A percentile compares a stretch with the other conserved stretches of the same genome.
Conservation (phyloP, 1,140 invertebrate species). For the Cydia splendana region DNA sequence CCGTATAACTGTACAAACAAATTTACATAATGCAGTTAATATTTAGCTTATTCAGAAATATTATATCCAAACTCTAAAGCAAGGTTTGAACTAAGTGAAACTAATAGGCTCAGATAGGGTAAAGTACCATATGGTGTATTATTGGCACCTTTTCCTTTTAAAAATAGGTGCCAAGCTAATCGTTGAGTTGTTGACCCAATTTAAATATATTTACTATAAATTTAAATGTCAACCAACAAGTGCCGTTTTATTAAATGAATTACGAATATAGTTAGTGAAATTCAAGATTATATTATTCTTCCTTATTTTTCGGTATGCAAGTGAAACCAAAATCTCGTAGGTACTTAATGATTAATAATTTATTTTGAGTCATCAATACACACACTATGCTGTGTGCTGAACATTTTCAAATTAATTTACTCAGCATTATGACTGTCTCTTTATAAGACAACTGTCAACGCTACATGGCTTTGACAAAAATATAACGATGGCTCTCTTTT, state of each 20-base stretch:
- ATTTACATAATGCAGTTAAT: slow-evolving; percentile 51
- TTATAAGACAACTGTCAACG: no score
- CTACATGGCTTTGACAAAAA: no score
- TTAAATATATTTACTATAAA: background rate
- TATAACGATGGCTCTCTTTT: no score
- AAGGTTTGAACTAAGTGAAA: slow-evolving; percentile 34
- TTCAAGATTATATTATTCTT: background rate
- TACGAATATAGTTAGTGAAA: background rate
- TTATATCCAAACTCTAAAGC: slow-evolving; percentile 40
- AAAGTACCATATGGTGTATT: no score
- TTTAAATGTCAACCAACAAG: slow-evolving; percentile 14
- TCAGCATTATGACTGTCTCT: no score
- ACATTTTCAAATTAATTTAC: no score
- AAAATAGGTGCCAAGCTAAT: background rate
- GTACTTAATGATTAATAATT: no score
- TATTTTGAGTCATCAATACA: no score
- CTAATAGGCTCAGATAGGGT: background rate
- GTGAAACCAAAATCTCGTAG: background rate
- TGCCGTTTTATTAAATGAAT: background rate
- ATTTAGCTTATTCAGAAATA: slow-evolving; percentile 42
- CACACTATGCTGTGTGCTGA: no score
- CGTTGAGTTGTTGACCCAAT: no score
- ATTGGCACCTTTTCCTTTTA: background rate
- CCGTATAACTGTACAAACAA: slow-evolving; percentile 66
- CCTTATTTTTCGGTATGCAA: background rate